A percentile compares a stretch with the other conserved stretches of the same genome.
These are phyloP conservation scores for Marmota monax DNA, from an alignment of 2,113 vertebrate genomes.

Conservation along the genomic window DNA sequence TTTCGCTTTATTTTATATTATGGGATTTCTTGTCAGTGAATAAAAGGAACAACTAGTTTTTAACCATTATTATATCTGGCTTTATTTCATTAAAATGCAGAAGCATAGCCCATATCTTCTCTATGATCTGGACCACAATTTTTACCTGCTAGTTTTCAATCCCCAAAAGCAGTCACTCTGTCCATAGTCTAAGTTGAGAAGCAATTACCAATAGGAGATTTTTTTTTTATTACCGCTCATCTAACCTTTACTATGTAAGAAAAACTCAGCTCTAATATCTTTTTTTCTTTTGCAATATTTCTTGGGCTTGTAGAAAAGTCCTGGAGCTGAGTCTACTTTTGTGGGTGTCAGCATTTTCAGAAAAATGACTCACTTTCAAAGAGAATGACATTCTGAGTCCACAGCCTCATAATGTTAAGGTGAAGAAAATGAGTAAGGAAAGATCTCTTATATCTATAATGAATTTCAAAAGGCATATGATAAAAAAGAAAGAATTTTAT, in stretches of 20 bases:
- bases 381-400: slow-evolving; percentile 16
- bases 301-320: background rate
- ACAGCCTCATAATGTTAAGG: background rate
- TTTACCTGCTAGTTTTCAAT: slow-evolving; percentile 11
- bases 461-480: slow-evolving; percentile 61
- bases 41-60: background rate
- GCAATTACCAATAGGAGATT: background rate
- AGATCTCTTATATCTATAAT: slow-evolving; percentile 15
- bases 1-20: background rate
- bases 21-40: background rate
- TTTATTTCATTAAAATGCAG: slow-evolving; percentile 10
- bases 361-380: slow-evolving; percentile 56
- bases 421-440: slow-evolving; percentile 11
- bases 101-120: background rate
- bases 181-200: background rate
- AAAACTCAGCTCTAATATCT: slow-evolving; percentile 30
- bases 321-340: slow-evolving; percentile 7
- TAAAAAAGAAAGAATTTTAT: slow-evolving; percentile 69
- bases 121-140: background rate
- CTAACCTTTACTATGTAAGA: slow-evolving; percentile 8
- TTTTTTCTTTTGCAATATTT: background rate
- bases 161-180: background rate
- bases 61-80: background rate
- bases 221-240: slow-evolving; percentile 38
- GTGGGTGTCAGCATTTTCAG: slow-evolving; percentile 57